Conservation (phyloP, 2,888 invertebrate genomes). For the Diogma glabrata region DNA sequence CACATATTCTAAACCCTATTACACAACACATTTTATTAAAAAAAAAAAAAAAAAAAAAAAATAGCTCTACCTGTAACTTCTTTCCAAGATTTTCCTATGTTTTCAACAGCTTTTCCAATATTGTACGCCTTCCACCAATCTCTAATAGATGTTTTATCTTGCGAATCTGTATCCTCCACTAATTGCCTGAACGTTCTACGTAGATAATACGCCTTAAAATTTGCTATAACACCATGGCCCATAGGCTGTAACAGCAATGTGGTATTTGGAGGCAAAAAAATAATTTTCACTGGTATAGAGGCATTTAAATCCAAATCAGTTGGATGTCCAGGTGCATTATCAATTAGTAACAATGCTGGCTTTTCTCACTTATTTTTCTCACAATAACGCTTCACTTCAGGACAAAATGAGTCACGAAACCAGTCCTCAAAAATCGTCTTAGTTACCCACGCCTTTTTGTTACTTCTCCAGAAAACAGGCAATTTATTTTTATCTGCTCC, state of each 20-base stretch:
- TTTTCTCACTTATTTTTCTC: background rate
- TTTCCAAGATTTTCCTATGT: background rate
- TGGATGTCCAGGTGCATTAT: background rate
- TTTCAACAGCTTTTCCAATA: background rate
- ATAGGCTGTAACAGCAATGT: background rate
- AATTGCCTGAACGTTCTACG: background rate
- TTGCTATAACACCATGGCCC: background rate
- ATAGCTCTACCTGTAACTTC: background rate
- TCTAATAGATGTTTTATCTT: background rate
- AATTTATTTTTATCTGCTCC: slow-evolving; percentile 17
- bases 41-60: too few species aligned
- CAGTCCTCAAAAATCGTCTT: background rate
- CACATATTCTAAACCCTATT: too few species aligned
- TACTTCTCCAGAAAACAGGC: slow-evolving; percentile 23
- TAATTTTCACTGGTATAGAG: background rate
- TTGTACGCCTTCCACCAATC: background rate
- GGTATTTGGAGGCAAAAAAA: background rate
- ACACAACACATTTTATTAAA: too few species aligned
- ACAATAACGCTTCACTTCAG: too few species aligned
- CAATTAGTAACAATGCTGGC: background rate
- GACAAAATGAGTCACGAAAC: background rate
- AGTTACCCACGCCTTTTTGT: slow-evolving; percentile 20
- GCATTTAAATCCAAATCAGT: too few species aligned
- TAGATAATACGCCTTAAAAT: background rate
- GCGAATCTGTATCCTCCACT: background rate